Percentiles rank a stretch among this genome's conserved stretches.
These are phyloP conservation scores for Habropoda laboriosa DNA, from an alignment of 1,140 invertebrate genomes.

Conservation along the genomic window DNA sequence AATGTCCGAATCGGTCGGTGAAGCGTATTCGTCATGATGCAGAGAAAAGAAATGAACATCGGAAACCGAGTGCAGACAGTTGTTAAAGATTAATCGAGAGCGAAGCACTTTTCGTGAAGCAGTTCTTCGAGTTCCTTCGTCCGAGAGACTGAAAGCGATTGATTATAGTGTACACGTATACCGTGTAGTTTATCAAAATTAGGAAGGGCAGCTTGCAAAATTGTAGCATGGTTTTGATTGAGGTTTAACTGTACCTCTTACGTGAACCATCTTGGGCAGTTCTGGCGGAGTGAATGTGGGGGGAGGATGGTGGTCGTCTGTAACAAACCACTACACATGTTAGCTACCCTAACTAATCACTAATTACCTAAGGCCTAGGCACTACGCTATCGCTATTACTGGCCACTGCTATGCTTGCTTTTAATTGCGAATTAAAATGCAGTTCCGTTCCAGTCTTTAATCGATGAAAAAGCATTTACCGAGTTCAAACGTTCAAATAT, in stretches of 20 bases:
- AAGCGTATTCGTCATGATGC: slow-evolving; percentile 12
- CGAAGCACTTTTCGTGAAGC: slow-evolving; percentile 35
- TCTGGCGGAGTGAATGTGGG: slow-evolving; percentile 97
- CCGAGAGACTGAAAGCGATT: slow-evolving; percentile 41
- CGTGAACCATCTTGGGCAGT: slow-evolving; percentile 98
- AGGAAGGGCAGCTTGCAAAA: slow-evolving; percentile 78
- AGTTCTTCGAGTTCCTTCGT: slow-evolving; percentile 12
- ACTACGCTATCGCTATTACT: slow-evolving; percentile 56
- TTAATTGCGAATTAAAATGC: slow-evolving; percentile 29
- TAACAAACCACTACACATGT: slow-evolving; percentile 89
- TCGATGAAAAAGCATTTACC: neutral
- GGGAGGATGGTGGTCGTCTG: slow-evolving; percentile 96
- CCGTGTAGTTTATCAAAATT: slow-evolving; percentile 65
- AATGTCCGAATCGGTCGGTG: neutral
- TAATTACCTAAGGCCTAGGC: slow-evolving; percentile 74
- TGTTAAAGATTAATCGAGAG: slow-evolving; percentile 26
- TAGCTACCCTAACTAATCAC: slow-evolving; percentile 80
- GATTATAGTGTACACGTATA: slow-evolving; percentile 42
- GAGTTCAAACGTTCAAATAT: no score
- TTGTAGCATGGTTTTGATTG: slow-evolving; percentile 79
- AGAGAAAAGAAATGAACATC: slow-evolving; percentile 3
- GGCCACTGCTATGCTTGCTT: slow-evolving; percentile 47
- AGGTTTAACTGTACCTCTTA: slow-evolving; percentile 90
- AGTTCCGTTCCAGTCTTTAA: slow-evolving; percentile 52
- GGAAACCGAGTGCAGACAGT: slow-evolving; percentile 19